phyloP scores from a whole-genome alignment of 2,797 vertebrate genomes.

The Catostomus latipinnis region DNA sequence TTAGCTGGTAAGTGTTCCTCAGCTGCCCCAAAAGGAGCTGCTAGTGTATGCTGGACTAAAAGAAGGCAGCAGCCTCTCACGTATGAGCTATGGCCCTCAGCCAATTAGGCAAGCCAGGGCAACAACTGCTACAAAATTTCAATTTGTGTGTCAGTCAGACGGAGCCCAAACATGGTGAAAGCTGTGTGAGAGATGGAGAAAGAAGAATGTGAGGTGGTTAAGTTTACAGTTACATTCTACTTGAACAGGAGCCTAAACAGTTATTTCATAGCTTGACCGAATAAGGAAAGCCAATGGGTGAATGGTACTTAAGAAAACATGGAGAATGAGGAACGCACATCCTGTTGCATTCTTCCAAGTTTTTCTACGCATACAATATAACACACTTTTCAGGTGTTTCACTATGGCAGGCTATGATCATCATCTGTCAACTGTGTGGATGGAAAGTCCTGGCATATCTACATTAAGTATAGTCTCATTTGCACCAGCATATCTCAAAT shows the following conservation, averaged over 20 bases:
- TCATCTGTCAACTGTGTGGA: background rate
- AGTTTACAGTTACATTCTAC: conserved; percentile 13
- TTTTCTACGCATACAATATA: conserved; percentile 20
- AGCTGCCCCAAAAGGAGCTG: background rate
- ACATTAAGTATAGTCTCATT: conserved; percentile 30
- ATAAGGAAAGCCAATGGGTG: conserved; percentile 45
- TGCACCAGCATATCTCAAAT: conserved; percentile 33
- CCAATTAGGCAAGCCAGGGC: conserved; percentile 39
- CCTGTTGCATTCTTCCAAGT: conserved; percentile 33
- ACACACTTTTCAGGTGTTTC: conserved; percentile 35
- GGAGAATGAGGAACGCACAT: conserved; percentile 7
- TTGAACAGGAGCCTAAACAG: conserved; percentile 42
- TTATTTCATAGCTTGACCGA: conserved; percentile 43
- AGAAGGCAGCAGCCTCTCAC: conserved; percentile 6
- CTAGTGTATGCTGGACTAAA: conserved; percentile 8
- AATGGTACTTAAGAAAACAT: conserved; percentile 32
- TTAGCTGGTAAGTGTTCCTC: background rate
- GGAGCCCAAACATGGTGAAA: conserved; percentile 51
- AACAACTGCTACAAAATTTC: conserved; percentile 33
- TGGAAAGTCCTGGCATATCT: conserved; percentile 36
- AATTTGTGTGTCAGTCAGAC: conserved; percentile 18
- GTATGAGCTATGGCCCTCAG: conserved; percentile 18
- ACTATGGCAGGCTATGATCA: conserved; percentile 27
- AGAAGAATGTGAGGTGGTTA: conserved; percentile 10
- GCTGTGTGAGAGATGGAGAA: conserved; percentile 9